phyloP scores from a whole-genome alignment of 2,113 vertebrate species.

The Alligator sinensis region DNA sequence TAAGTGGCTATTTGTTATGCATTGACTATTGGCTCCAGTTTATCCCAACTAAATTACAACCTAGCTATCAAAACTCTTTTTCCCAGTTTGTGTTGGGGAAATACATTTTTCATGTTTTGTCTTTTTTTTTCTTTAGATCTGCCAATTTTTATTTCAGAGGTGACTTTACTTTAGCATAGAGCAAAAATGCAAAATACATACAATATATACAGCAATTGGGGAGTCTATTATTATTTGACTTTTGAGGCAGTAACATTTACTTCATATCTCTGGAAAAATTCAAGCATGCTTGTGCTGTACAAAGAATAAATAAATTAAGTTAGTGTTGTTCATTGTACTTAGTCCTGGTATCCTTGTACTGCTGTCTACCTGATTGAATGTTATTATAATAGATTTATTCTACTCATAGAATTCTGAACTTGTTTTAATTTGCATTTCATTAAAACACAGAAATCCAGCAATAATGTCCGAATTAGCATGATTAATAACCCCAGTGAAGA shows the following conservation, averaged over 20 bases:
- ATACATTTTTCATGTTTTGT: background rate
- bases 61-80: background rate
- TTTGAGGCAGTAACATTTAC: background rate
- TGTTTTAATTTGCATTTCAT: conserved; percentile 25
- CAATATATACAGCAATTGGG: background rate
- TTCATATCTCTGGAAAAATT: background rate
- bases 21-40: background rate
- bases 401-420: background rate
- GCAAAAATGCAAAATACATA: background rate
- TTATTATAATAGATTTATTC: background rate
- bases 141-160: background rate
- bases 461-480: conserved; percentile 91
- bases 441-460: conserved; percentile 87
- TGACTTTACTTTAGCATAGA: background rate
- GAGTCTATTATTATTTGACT: background rate
- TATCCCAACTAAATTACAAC: background rate
- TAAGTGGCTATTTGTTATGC: background rate
- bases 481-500: conserved; percentile 90
- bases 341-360: background rate
- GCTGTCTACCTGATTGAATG: background rate
- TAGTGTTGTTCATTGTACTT: background rate
- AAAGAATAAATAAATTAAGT: background rate
- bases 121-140: background rate
- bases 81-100: background rate
- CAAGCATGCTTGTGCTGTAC: background rate